Percentiles rank a stretch among this genome's conserved stretches.
phyloP scores from a whole-genome alignment of 1,140 invertebrate species.

The Panagrolaimus sp. region DNA sequence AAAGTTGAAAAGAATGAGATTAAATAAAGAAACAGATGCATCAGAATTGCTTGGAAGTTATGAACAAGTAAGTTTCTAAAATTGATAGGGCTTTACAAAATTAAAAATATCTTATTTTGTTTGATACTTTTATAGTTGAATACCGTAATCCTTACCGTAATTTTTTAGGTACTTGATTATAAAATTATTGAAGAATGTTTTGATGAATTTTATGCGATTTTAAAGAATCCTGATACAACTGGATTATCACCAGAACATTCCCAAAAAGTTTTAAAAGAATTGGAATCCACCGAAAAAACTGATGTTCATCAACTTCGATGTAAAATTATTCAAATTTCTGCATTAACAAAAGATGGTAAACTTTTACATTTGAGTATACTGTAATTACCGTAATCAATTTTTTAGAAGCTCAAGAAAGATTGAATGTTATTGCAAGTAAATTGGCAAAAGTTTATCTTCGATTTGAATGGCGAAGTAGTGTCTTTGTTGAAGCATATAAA shows the following conservation, averaged over 20 bases:
- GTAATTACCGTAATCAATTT: no score
- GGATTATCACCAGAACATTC: neutral
- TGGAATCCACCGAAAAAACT: no score
- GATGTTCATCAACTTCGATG: neutral
- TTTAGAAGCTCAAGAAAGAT: conserved; percentile 12
- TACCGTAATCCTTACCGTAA: no score
- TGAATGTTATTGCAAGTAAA: conserved; percentile 15
- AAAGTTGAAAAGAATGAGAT: conserved; percentile 72
- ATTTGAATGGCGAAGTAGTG: conserved; percentile 95
- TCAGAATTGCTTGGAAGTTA: conserved; percentile 89
- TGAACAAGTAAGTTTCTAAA: conserved; percentile 78
- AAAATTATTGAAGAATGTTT: neutral
- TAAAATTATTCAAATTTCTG: neutral
- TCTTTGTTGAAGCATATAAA: conserved; percentile 78
- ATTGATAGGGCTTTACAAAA: no score
- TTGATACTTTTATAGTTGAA: no score
- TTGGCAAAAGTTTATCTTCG: conserved; percentile 30
- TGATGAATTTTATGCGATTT: neutral
- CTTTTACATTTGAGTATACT: no score
- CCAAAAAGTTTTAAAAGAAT: no score
- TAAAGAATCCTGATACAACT: neutral
- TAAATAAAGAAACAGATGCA: conserved; percentile 88
- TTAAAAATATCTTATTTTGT: no score
- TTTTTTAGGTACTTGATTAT: conserved; percentile 55
- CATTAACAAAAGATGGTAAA: neutral